phyloP scores from a whole-genome alignment of 2,888 invertebrate species.

The Apamea anceps region DNA sequence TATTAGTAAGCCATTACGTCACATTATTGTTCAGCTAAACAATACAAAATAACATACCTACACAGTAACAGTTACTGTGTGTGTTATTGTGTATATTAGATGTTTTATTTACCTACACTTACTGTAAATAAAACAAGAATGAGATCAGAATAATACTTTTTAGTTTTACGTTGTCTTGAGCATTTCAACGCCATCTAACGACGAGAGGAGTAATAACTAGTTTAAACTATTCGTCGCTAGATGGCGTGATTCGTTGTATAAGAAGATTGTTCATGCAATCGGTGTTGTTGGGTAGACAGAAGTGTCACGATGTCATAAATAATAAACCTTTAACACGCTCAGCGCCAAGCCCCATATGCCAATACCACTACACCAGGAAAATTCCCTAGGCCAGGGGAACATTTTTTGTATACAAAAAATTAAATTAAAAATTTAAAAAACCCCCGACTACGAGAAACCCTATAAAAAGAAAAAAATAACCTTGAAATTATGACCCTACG shows the following conservation, averaged over 20 bases:
- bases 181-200: slow-evolving; percentile 30
- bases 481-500: too few species aligned
- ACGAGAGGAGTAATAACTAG: background rate
- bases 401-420: too few species aligned
- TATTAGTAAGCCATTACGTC: slow-evolving; percentile 17
- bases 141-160: background rate
- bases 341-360: too few species aligned
- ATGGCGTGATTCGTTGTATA: background rate
- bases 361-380: too few species aligned
- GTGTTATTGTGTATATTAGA: background rate
- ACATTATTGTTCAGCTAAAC: slow-evolving; percentile 38
- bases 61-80: background rate
- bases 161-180: background rate
- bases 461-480: too few species aligned
- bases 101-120: background rate
- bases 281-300: background rate
- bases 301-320: background rate
- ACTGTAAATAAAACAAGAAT: slow-evolving; percentile 22
- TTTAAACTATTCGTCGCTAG: slow-evolving; percentile 7
- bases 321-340: background rate
- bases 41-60: slow-evolving; percentile 28
- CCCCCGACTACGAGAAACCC: too few species aligned
- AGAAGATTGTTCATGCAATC: background rate
- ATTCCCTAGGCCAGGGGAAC: too few species aligned
- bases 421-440: too few species aligned